A percentile compares a stretch with the other conserved stretches of the same genome.
Conservation (phyloP, 2,797 vertebrate species). For the Molothrus aeneus region DNA sequence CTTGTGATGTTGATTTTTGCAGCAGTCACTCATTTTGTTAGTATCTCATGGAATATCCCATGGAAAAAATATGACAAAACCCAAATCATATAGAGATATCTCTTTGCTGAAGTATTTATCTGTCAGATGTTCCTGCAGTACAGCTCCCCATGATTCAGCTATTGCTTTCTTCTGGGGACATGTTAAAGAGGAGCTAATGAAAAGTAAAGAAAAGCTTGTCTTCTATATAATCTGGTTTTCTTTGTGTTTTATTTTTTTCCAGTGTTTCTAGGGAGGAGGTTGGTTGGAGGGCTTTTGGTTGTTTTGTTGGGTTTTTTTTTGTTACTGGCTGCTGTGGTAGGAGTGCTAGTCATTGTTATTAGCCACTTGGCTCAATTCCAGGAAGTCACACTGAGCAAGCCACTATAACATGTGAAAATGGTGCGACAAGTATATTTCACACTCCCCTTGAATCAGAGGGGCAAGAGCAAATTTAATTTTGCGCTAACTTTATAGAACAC, state of each 20-base stretch:
- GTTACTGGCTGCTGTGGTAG: background rate
- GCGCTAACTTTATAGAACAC: background rate
- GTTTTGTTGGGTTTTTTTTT: background rate
- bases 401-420: conserved; percentile 43
- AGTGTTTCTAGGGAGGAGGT: background rate
- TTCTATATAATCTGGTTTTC: background rate
- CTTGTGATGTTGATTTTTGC: background rate
- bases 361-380: conserved; percentile 37
- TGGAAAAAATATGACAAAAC: background rate
- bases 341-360: background rate
- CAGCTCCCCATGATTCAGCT: background rate
- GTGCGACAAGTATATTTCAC: conserved; percentile 33
- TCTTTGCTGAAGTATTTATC: background rate
- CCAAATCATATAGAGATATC: background rate
- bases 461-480: conserved; percentile 40
- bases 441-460: conserved; percentile 13
- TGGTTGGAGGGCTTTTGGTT: background rate
- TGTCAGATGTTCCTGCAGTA: background rate
- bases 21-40: background rate
- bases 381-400: conserved; percentile 18
- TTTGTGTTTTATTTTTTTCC: background rate
- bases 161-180: background rate
- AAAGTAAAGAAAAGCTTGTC: background rate
- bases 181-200: background rate
- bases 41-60: background rate